Percentiles rank a stretch among this genome's conserved stretches.
phyloP scores from a whole-genome alignment of 2,888 invertebrate species.

The Ypsolopha sequella region DNA sequence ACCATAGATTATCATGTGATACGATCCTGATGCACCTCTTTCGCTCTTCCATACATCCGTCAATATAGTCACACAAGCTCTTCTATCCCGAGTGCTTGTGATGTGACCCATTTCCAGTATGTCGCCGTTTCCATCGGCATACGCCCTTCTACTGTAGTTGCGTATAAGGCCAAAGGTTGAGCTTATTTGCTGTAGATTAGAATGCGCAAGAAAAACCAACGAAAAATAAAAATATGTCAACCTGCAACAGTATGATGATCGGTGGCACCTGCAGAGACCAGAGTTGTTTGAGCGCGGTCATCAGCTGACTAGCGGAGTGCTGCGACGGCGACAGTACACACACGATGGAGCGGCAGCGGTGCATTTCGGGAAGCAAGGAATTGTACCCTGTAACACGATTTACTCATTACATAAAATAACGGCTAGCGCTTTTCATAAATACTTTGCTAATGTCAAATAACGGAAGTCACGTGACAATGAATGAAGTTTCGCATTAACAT shows the following conservation, averaged over 20 bases:
- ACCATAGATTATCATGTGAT: too few relatives aligned
- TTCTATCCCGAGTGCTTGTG: too few relatives aligned
- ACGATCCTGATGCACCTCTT: too few relatives aligned
- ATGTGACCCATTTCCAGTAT: too few relatives aligned
- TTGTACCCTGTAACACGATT: constrained; percentile 54
- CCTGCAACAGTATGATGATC: constrained; percentile 58
- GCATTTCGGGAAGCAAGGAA: constrained; percentile 46
- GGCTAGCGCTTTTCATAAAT: background rate
- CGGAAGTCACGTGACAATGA: too few relatives aligned
- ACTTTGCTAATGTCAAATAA: background rate
- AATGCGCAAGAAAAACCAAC: too few relatives aligned
- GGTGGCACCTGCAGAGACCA: constrained; percentile 47
- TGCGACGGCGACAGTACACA: constrained; percentile 58
- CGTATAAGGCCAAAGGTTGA: background rate
- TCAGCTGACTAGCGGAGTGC: constrained; percentile 46
- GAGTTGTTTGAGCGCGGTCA: constrained; percentile 44
- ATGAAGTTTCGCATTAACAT: too few relatives aligned
- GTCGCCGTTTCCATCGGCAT: too few relatives aligned
- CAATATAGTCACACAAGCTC: too few relatives aligned
- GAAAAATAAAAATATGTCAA: constrained; percentile 17
- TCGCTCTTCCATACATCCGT: too few relatives aligned
- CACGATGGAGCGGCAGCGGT: constrained; percentile 51
- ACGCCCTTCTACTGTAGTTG: too few relatives aligned
- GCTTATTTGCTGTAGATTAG: too few relatives aligned
- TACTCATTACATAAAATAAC: background rate